Base-by-base conservation (phyloP, 2,113 vertebrate species). In the Hiodon tergisus region DNA sequence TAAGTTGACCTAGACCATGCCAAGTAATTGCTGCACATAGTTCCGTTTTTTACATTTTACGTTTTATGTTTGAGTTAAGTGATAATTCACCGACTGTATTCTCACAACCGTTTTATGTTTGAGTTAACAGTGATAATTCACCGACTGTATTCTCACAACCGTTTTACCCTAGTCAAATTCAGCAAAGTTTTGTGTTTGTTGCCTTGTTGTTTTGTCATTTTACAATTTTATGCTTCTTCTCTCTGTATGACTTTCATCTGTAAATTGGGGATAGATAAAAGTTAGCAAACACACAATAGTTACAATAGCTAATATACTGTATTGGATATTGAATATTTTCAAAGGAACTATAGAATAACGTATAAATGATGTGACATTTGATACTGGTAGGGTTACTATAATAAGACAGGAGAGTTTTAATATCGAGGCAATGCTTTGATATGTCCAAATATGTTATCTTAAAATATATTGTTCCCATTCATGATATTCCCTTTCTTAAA, bases 171-270 rank as follows among this genome's bases (percentile, higher is more conserved):
- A 47, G 8, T 67, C 16, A 4, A 55, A 67, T 67, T 74, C 63
- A 48, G 63, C 47, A 17, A 55, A 77, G 58, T 87, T 87, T 85
- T 73, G 80, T 83, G 46, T 68, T 75, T 66, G 69, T 78, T 79
- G 76, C 76, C 86, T 89, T 88, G 14, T 60, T 79, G 14, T 87
- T 84, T 76, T 85, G 87, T 84, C 61, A 69, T 82, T 87, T 86
- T 55, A 72, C 73, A 73, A 65, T 67, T 67, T 69, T 73, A 17
- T 53, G 57, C 62, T 74, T 61, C 31, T 54, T 53, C 14, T 55
- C 31, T 67, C 13, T 72, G 54, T 52, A 65, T 67, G 53, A 8
- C 48, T 72, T 66, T n/a, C 46, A 54, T 67, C 62, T 74, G 52
- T 47, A 17, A 17, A 53, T 11, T 66, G 58, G 52, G 5, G 59